Conservation (phyloP, 30 jellyfish, hydroid and myxozoan genomes). For the Aurelia sp. region DNA sequence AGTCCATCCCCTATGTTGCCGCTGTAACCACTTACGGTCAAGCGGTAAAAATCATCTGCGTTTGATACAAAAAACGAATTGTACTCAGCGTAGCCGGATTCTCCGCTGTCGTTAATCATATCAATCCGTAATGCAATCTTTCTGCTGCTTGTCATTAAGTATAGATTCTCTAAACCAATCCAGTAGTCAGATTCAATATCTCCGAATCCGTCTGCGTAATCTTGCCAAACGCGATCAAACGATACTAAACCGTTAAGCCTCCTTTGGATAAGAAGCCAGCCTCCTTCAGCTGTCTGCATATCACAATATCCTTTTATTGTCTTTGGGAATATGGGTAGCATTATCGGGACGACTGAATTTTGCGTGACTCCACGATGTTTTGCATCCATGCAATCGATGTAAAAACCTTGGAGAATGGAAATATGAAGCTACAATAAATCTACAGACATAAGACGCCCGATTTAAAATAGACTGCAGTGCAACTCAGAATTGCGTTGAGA, state of each 20-base stretch:
- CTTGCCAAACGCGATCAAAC: slow-evolving; percentile 10
- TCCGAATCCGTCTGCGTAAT: slow-evolving; percentile 21
- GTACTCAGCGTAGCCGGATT: slow-evolving; percentile 14
- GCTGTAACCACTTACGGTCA: slow-evolving; percentile 11
- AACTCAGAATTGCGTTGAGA: no score
- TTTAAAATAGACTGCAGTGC: no score
- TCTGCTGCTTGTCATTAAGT: background rate
- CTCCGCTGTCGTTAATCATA: background rate
- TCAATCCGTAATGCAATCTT: slow-evolving; percentile 5
- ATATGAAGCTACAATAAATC: no score
- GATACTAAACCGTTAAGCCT: slow-evolving; percentile 2
- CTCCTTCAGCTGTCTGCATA: slow-evolving; percentile 24
- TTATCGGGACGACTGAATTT: background rate
- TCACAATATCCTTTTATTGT: slow-evolving; percentile 14
- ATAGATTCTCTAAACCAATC: slow-evolving; percentile 25
- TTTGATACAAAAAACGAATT: background rate
- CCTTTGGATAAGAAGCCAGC: slow-evolving; percentile 24
- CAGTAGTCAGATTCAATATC: slow-evolving; percentile 3
- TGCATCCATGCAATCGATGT: slow-evolving; percentile 26
- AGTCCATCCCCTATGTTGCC: slow-evolving; percentile 22
- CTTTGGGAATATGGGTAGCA: background rate
- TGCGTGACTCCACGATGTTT: background rate
- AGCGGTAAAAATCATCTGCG: slow-evolving; percentile 13
- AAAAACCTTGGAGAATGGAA: slow-evolving; percentile 3
- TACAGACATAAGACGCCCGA: no score